phyloP scores from a whole-genome alignment of 2,113 vertebrate species.

The Alethe diademata region DNA sequence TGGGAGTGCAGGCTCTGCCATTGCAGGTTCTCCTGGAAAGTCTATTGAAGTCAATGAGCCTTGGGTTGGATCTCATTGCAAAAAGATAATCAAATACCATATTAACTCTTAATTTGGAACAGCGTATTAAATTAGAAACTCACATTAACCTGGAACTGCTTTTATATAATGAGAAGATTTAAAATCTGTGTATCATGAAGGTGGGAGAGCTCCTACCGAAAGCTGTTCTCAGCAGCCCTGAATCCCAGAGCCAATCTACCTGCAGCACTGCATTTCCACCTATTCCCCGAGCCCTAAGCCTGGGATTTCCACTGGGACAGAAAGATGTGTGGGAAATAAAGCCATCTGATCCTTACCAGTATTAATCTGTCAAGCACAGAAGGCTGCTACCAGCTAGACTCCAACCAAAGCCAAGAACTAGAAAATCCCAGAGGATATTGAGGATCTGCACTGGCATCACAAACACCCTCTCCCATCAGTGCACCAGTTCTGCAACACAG shows the following conservation, averaged over 20 bases:
- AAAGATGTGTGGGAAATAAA: neutral
- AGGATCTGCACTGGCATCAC: neutral
- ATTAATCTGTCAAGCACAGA: neutral
- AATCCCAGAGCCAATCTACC: neutral
- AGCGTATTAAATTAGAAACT: slow-evolving; percentile 49
- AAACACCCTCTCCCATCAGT: neutral
- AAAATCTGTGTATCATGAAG: slow-evolving; percentile 12
- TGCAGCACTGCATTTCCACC: neutral
- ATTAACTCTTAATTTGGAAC: slow-evolving; percentile 48
- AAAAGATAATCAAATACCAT: slow-evolving; percentile 57
- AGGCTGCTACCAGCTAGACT: neutral
- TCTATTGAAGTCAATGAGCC: slow-evolving; percentile 59
- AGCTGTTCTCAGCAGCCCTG: neutral
- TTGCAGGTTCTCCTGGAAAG: neutral
- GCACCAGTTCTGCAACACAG: neutral
- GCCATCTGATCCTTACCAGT: neutral
- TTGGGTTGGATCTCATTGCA: slow-evolving; percentile 42
- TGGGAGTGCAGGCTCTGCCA: neutral
- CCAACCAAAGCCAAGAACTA: neutral
- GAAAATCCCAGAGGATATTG: neutral
- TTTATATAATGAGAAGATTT: slow-evolving; percentile 43
- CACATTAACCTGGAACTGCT: slow-evolving; percentile 57
- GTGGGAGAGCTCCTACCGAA: neutral
- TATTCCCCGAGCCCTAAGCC: neutral
- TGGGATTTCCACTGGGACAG: neutral